Evolutionary conservation across 1,140 invertebrate species (phyloP).

Genomic region (Drosophila sproati): DNA sequence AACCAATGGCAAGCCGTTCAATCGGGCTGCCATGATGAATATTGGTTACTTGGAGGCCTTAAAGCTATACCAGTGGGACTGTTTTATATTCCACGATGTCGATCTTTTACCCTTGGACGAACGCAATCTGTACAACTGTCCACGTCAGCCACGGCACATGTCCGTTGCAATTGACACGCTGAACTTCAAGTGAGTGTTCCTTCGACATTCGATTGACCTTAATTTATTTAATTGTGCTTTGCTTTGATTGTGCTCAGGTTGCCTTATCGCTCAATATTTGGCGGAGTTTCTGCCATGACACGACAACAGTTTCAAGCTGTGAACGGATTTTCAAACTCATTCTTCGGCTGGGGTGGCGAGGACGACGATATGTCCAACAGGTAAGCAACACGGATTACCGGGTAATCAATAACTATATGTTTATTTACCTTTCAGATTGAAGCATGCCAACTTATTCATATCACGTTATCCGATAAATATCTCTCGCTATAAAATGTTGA

Average conservation of each 20-base stretch:
- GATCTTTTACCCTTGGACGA: slow-evolving; percentile 97
- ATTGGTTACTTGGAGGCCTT: slow-evolving; percentile 95
- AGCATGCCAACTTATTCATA: slow-evolving; percentile 91
- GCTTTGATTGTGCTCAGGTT: slow-evolving; percentile 86
- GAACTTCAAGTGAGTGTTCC: slow-evolving; percentile 89
- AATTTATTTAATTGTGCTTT: background rate
- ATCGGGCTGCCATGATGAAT: slow-evolving; percentile 97
- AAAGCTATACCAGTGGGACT: slow-evolving; percentile 91
- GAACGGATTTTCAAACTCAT: slow-evolving; percentile 96
- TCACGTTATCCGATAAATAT: slow-evolving; percentile 94
- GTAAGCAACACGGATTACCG: background rate
- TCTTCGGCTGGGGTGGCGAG: slow-evolving; percentile 97
- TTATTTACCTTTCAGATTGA: slow-evolving; percentile 85
- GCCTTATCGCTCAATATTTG: slow-evolving; percentile 95
- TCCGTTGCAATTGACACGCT: slow-evolving; percentile 97
- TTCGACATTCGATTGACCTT: background rate
- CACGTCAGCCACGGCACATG: slow-evolving; percentile 96
- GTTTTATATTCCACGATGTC: slow-evolving; percentile 98
- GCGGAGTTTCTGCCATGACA: slow-evolving; percentile 94
- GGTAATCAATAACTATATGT: background rate
- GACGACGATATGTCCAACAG: slow-evolving; percentile 96
- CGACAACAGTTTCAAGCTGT: slow-evolving; percentile 92
- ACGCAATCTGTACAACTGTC: slow-evolving; percentile 95
- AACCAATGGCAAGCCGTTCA: slow-evolving; percentile 91
- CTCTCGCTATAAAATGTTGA: slow-evolving; percentile 95